These are phyloP conservation scores for Staurois parvus DNA, from an alignment of 2,797 vertebrate species.

Conservation along the genomic window DNA sequence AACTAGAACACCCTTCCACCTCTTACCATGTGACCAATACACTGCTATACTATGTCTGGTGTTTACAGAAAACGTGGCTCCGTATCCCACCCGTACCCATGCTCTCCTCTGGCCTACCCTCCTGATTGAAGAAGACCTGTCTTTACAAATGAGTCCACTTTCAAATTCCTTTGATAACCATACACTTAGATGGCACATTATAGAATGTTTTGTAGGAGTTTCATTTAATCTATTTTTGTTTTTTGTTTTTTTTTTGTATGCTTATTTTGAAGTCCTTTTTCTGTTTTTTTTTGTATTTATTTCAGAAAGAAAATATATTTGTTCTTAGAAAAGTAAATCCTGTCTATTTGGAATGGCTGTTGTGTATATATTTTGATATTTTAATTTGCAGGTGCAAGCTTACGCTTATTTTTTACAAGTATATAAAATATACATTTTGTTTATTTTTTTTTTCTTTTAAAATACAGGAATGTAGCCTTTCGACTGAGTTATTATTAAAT, in stretches of 20 bases:
- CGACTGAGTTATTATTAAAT: not conserved
- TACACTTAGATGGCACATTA: not conserved
- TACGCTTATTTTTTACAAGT: not conserved
- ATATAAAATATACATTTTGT: not conserved
- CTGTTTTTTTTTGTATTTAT: slow-evolving; percentile 81
- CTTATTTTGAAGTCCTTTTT: slow-evolving; percentile 47
- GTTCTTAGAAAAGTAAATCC: slow-evolving; percentile 79
- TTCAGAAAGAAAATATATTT: slow-evolving; percentile 81
- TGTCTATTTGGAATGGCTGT: slow-evolving; percentile 68
- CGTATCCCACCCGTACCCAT: not conserved
- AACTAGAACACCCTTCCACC: too few species aligned
- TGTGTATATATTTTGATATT: slow-evolving; percentile 38
- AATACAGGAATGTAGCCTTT: slow-evolving; percentile 1
- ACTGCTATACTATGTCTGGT: too few species aligned
- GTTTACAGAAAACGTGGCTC: not conserved
- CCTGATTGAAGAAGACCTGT: not conserved
- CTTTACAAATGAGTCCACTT: not conserved
- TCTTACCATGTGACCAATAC: too few species aligned
- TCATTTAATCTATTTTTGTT: slow-evolving; percentile 2
- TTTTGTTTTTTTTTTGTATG: slow-evolving; percentile 7
- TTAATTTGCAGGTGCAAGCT: not conserved
- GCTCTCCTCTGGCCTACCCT: not conserved
- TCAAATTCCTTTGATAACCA: not conserved
- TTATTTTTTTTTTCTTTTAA: not conserved
- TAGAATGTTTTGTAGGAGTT: not conserved